A percentile compares a stretch with the other conserved stretches of the same genome.
These are phyloP conservation scores for Schizaphis graminum DNA, from an alignment of 2,888 invertebrate species.

Conservation along the genomic window DNA sequence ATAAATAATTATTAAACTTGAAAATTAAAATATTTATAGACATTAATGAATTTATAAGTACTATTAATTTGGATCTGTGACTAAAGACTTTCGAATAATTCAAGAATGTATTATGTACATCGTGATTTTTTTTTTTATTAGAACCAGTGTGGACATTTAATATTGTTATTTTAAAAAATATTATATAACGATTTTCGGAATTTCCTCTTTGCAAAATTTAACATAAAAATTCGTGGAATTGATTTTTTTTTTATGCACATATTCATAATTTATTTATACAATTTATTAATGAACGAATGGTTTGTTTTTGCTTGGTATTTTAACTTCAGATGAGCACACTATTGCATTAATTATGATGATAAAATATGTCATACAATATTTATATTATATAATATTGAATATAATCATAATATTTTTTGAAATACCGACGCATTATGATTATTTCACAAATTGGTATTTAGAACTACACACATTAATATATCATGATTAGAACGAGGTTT, in stretches of 20 bases:
- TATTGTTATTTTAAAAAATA: not conserved
- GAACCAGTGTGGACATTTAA: not conserved
- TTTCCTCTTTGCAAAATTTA: not conserved
- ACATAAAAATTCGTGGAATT: not conserved
- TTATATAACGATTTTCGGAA: not conserved
- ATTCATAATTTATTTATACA: not conserved
- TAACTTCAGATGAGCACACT: not conserved
- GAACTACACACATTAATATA: too few relatives aligned
- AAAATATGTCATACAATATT: too few relatives aligned
- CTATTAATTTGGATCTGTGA: not conserved
- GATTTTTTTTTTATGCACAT: not conserved
- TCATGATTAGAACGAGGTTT: too few relatives aligned
- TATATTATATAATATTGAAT: too few relatives aligned
- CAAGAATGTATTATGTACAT: not conserved
- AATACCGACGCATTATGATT: too few relatives aligned
- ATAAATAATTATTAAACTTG: not conserved
- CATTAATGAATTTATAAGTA: not conserved
- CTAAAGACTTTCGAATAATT: not conserved
- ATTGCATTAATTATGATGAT: too few relatives aligned
- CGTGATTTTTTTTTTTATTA: not conserved
- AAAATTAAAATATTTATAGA: not conserved
- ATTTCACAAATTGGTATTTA: too few relatives aligned
- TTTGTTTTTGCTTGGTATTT: not conserved
- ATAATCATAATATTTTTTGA: too few relatives aligned
- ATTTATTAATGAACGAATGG: not conserved